These are phyloP conservation scores for Ceratotherium simum DNA, from an alignment of 2,113 vertebrate species.

Conservation along the genomic window DNA sequence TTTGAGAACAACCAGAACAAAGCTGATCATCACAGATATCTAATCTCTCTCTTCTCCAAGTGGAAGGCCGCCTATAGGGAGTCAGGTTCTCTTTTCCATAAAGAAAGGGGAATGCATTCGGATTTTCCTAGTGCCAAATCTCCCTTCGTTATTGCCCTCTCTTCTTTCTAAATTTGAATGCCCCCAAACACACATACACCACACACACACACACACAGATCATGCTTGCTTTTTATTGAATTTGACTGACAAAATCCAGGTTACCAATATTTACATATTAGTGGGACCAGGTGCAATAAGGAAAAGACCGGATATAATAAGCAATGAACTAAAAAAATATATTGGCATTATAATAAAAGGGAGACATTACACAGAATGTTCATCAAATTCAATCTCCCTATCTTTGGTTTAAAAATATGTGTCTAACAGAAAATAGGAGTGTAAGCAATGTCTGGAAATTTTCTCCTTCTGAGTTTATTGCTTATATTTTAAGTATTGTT, in stretches of 20 bases:
- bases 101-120: not conserved
- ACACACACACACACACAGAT: not conserved
- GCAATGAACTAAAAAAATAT: not conserved
- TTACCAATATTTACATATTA: not conserved
- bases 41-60: not conserved
- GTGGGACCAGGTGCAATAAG: not conserved
- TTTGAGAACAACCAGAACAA: not conserved
- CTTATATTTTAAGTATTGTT: not conserved
- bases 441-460: not conserved
- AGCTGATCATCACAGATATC: not conserved
- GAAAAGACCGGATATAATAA: not conserved
- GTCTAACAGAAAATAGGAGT: not conserved
- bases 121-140: not conserved
- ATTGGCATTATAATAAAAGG: not conserved
- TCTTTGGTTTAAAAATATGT: not conserved
- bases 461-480: not conserved
- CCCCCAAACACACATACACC: accelerated
- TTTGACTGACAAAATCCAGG: not conserved
- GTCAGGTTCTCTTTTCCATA: not conserved
- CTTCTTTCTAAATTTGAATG: not conserved
- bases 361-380: not conserved
- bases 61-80: not conserved
- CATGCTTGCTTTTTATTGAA: not conserved
- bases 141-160: not conserved
- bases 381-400: not conserved